Percentiles rank a stretch among this genome's conserved stretches.
Evolutionary conservation across 2,113 vertebrate species (phyloP).

Genomic region (Harpagus bidentatus): DNA sequence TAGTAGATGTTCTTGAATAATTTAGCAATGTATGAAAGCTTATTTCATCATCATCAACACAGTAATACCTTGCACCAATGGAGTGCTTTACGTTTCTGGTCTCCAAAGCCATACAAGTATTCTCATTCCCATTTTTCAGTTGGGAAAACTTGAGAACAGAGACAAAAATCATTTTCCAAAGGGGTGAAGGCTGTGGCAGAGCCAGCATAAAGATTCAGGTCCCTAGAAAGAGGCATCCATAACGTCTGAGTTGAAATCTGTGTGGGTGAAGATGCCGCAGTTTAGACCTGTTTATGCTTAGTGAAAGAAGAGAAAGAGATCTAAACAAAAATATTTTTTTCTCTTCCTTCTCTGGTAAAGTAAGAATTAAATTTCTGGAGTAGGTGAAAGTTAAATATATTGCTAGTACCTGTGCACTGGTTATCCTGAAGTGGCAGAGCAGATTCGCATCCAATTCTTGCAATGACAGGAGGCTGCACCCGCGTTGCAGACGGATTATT

Average conservation of each 20-base stretch:
- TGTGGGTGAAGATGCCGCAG: not conserved
- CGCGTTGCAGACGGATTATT: not conserved
- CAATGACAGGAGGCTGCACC: not conserved
- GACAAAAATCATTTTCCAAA: not conserved
- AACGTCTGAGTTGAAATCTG: not conserved
- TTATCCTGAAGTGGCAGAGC: not conserved
- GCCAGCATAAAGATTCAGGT: not conserved
- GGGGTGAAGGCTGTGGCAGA: not conserved
- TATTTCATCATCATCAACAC: slow-evolving; percentile 60
- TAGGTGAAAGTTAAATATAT: not conserved
- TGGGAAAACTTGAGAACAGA: not conserved
- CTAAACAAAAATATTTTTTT: not conserved
- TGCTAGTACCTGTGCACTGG: not conserved
- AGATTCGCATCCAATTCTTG: not conserved
- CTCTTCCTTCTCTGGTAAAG: not conserved
- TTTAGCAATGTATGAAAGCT: slow-evolving; percentile 60
- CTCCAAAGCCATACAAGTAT: not conserved
- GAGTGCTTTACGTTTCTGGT: not conserved
- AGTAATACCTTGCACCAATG: slow-evolving; percentile 46
- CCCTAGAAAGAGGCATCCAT: not conserved
- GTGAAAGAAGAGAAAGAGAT: not conserved
- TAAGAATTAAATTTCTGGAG: not conserved
- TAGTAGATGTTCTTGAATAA: slow-evolving; percentile 58
- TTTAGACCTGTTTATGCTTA: not conserved
- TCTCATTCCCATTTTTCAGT: not conserved